phyloP scores from a whole-genome alignment of 1,140 invertebrate species.

The Drosophila mojavensis region DNA sequence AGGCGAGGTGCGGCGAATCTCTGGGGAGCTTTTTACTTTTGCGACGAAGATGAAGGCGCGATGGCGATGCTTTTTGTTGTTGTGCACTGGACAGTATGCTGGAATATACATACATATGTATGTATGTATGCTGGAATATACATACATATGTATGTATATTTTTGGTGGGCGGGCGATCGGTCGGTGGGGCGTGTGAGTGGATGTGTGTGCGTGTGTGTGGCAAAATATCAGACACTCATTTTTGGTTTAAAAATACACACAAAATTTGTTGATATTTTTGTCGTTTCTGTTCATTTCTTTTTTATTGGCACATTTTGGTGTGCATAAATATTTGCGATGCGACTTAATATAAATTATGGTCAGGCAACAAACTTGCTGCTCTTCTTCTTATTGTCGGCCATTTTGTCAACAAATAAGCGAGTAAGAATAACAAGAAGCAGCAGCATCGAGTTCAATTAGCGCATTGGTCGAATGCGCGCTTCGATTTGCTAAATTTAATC shows the following conservation, averaged over 20 bases:
- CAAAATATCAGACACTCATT: conserved; percentile 40
- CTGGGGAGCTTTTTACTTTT: conserved; percentile 50
- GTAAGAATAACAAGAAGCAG: conserved; percentile 20
- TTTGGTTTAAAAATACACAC: conserved; percentile 63
- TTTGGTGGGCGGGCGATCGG: background rate
- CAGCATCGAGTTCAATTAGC: conserved; percentile 70
- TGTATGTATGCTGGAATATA: background rate
- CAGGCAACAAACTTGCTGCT: conserved; percentile 49
- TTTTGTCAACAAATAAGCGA: conserved; percentile 44
- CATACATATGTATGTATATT: background rate
- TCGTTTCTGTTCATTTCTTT: conserved; percentile 1
- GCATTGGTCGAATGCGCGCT: conserved; percentile 54
- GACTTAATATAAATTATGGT: conserved; percentile 61
- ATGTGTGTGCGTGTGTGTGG: background rate
- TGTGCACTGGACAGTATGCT: conserved; percentile 6
- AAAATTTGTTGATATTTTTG: conserved; percentile 14
- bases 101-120: background rate
- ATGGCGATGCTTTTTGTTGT: conserved; percentile 10
- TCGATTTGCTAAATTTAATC: conserved; percentile 81
- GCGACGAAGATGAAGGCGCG: conserved; percentile 9
- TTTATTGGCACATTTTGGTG: conserved; percentile 28
- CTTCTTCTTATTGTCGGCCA: conserved; percentile 29
- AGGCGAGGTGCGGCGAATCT: conserved; percentile 26
- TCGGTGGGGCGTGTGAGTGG: background rate
- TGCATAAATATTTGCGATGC: conserved; percentile 62